Evolutionary conservation across 2,888 invertebrate genomes (phyloP).

Genomic region (Labia minor): DNA sequence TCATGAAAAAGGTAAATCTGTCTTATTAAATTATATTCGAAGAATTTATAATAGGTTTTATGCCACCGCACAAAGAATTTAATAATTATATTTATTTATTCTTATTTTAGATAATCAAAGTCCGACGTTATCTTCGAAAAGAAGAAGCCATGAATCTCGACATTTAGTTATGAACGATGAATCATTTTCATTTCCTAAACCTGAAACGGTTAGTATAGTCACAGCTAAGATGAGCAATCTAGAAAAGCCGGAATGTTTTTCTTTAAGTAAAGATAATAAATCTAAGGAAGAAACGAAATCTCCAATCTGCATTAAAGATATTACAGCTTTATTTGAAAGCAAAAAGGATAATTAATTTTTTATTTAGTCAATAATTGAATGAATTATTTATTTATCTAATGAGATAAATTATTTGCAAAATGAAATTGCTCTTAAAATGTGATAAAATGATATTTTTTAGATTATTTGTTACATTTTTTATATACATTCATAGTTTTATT

Average conservation of each 20-base stretch:
- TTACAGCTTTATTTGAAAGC: background rate
- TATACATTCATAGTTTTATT: no score
- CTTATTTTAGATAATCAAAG: background rate
- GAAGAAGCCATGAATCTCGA: background rate
- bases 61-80: constrained; percentile 14
- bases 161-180: background rate
- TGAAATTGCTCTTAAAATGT: no score
- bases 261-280: background rate
- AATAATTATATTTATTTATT: background rate
- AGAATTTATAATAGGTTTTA: constrained; percentile 30
- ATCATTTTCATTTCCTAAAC: background rate
- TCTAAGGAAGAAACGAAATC: background rate
- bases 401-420: no score
- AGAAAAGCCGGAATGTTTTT: background rate
- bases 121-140: background rate
- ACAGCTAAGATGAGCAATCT: background rate
- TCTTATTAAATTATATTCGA: constrained; percentile 23
- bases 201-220: background rate
- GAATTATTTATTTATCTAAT: no score
- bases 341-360: no score
- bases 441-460: no score
- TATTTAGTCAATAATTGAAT: background rate
- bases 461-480: no score
- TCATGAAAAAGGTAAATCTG: constrained; percentile 23
- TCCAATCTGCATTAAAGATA: background rate